These are phyloP conservation scores for Oscheius sp. DNA, from an alignment of 2,888 invertebrate genomes.

Conservation along the genomic window DNA sequence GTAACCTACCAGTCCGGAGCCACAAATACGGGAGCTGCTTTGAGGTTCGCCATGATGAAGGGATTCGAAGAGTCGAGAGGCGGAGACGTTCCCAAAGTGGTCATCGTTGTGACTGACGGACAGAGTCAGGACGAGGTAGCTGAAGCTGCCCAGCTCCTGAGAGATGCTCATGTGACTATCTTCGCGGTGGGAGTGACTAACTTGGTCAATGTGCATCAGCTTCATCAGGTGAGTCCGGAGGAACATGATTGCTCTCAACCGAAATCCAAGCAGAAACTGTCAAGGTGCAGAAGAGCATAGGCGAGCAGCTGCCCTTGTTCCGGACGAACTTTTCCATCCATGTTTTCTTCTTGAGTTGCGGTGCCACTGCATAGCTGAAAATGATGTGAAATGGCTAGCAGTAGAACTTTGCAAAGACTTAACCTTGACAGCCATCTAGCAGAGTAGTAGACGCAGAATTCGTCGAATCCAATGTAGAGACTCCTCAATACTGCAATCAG, in stretches of 20 bases:
- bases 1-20: slow-evolving; percentile 69
- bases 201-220: slow-evolving; percentile 71
- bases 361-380: too few relatives aligned
- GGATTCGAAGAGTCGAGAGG: slow-evolving; percentile 66
- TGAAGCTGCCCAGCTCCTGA: slow-evolving; percentile 66
- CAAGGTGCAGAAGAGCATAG: not conserved
- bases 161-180: slow-evolving; percentile 73
- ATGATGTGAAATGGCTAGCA: too few relatives aligned
- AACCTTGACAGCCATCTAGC: too few relatives aligned
- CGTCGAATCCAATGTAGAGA: too few relatives aligned
- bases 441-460: too few relatives aligned
- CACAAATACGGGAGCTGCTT: slow-evolving; percentile 71
- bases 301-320: too few relatives aligned
- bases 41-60: slow-evolving; percentile 61
- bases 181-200: slow-evolving; percentile 74
- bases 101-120: slow-evolving; percentile 75
- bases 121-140: slow-evolving; percentile 73
- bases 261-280: not conserved
- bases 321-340: too few relatives aligned
- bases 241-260: too few relatives aligned
- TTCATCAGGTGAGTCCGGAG: slow-evolving; percentile 63
- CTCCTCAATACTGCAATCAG: too few relatives aligned
- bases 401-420: too few relatives aligned
- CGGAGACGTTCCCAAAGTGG: slow-evolving; percentile 72
- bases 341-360: too few relatives aligned